Percentiles rank a stretch among this genome's conserved stretches.
Conservation (phyloP, 2,797 vertebrate genomes). For the Karalla daura region DNA sequence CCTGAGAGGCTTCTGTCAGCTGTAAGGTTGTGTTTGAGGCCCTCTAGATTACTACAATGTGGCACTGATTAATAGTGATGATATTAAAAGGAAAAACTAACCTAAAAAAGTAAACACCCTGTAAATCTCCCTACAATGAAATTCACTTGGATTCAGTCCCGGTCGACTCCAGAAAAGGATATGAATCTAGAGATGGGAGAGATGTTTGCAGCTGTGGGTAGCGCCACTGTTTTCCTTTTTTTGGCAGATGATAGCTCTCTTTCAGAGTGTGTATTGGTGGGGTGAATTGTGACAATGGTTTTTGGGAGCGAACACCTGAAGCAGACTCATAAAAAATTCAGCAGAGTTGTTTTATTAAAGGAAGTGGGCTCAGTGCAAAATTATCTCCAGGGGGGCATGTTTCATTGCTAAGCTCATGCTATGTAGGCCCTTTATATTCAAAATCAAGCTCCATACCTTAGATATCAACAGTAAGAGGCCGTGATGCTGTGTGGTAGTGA, state of each 20-base stretch:
- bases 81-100: slow-evolving; percentile 72
- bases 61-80: slow-evolving; percentile 79
- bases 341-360: slow-evolving; percentile 45
- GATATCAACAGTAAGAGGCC: slow-evolving; percentile 8
- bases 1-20: slow-evolving; percentile 80
- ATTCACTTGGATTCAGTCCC: slow-evolving; percentile 66
- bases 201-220: slow-evolving; percentile 18
- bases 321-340: slow-evolving; percentile 36
- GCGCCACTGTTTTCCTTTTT: slow-evolving; percentile 25
- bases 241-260: slow-evolving; percentile 30
- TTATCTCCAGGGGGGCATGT: slow-evolving; percentile 5
- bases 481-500: neutral
- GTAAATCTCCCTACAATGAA: slow-evolving; percentile 73
- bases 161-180: slow-evolving; percentile 38
- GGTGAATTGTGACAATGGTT: slow-evolving; percentile 39
- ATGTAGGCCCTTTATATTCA: slow-evolving; percentile 21
- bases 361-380: slow-evolving; percentile 13
- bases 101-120: slow-evolving; percentile 74
- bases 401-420: slow-evolving; percentile 5
- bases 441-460: slow-evolving; percentile 13
- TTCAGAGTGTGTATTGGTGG: slow-evolving; percentile 1
- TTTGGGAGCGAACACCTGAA: slow-evolving; percentile 43
- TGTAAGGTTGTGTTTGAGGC: slow-evolving; percentile 77
- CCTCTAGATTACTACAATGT: slow-evolving; percentile 74
- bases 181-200: slow-evolving; percentile 7